phyloP scores from a whole-genome alignment of 2,113 vertebrate genomes.

The Macrotis lagotis region DNA sequence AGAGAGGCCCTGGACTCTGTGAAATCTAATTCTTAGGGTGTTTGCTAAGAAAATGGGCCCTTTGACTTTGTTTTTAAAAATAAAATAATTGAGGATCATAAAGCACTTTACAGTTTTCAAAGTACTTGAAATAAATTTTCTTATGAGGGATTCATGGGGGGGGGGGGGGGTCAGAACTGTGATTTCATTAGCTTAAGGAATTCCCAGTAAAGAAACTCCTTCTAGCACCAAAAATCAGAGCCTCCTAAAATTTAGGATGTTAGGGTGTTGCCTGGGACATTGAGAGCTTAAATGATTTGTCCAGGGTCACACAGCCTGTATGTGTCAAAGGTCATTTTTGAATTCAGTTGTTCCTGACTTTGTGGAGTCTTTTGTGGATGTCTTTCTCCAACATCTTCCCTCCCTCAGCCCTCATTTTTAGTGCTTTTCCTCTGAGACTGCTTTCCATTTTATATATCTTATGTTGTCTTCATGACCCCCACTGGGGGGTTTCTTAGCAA shows the following conservation, averaged over 20 bases:
- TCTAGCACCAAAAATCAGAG: background rate
- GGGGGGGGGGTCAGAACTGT: background rate
- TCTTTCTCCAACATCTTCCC: background rate
- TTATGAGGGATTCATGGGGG: background rate
- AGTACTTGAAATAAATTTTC: background rate
- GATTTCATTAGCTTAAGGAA: background rate
- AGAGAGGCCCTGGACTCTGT: background rate
- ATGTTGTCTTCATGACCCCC: too few relatives aligned
- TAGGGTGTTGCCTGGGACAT: background rate
- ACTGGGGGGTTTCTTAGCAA: too few relatives aligned
- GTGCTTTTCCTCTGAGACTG: too few relatives aligned
- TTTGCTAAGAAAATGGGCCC: constrained; percentile 7
- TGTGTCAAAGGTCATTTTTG: background rate
- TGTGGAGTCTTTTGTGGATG: background rate
- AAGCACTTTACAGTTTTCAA: background rate
- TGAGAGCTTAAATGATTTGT: background rate
- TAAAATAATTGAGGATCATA: background rate
- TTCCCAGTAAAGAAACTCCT: background rate
- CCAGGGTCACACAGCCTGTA: background rate
- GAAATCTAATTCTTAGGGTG: constrained; percentile 37
- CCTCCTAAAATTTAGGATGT: background rate
- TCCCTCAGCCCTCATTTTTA: too few relatives aligned
- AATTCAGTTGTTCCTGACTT: background rate
- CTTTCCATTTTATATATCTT: too few relatives aligned
- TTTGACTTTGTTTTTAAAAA: background rate